Evolutionary conservation across 2,888 invertebrate genomes (phyloP).

Genomic region (Sceliomorpha sp.): DNA sequence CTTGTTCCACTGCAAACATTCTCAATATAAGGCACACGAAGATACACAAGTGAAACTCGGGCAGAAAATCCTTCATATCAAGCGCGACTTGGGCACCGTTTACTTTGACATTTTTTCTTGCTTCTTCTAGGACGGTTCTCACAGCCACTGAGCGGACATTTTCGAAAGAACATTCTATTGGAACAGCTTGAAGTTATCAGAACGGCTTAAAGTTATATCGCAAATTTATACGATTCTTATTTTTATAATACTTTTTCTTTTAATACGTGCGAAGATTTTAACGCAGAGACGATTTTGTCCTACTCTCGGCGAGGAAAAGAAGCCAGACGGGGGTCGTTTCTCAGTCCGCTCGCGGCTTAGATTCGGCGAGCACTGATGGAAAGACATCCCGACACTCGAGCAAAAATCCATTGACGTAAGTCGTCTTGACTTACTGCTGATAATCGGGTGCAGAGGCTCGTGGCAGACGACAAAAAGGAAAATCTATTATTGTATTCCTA

Average conservation of each 20-base stretch:
- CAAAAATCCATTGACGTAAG: conserved; percentile 75
- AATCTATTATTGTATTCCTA: conserved; percentile 3
- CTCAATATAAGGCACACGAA: not conserved
- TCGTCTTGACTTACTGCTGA: conserved; percentile 54
- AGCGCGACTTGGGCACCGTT: too few species aligned
- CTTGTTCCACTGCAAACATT: conserved; percentile 7
- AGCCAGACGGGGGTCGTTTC: conserved; percentile 14
- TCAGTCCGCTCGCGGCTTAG: conserved; percentile 47
- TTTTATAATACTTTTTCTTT: too few species aligned
- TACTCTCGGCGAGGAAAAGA: conserved; percentile 4
- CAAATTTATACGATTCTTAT: too few species aligned
- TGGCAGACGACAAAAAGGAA: conserved; percentile 32
- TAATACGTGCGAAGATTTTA: too few species aligned
- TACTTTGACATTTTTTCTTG: too few species aligned
- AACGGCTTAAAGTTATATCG: too few species aligned
- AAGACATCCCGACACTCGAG: conserved; percentile 47
- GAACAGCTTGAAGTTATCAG: too few species aligned
- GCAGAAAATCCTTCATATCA: too few species aligned
- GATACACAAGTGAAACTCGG: not conserved
- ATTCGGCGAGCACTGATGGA: conserved; percentile 54
- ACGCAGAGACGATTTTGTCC: too few species aligned
- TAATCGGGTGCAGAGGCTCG: conserved; percentile 59
- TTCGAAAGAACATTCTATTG: too few species aligned
- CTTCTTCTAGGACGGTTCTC: conserved; percentile 7
- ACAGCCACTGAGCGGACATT: not conserved